Evolutionary conservation across 2,888 invertebrate species (phyloP).

Genomic region (Crematogaster levior): DNA sequence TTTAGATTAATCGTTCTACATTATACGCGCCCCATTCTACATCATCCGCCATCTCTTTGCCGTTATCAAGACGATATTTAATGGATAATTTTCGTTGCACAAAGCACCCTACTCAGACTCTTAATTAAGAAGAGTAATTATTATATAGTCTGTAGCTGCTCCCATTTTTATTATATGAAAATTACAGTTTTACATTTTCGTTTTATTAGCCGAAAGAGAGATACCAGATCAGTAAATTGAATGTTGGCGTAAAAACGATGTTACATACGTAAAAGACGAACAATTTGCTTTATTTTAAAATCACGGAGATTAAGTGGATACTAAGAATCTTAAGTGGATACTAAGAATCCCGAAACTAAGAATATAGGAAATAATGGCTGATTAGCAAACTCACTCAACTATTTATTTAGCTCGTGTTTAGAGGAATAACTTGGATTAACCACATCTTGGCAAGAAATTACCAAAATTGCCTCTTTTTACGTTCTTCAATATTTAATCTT

Average conservation of each 20-base stretch:
- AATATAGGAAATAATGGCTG: constrained; percentile 52
- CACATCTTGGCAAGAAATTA: constrained; percentile 54
- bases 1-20: constrained; percentile 43
- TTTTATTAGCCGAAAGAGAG: background rate
- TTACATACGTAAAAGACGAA: background rate
- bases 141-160: background rate
- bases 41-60: constrained; percentile 22
- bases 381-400: constrained; percentile 50
- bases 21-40: constrained; percentile 30
- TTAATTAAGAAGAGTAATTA: constrained; percentile 27
- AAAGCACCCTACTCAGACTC: constrained; percentile 25
- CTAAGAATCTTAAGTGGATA: too few species aligned
- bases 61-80: constrained; percentile 38
- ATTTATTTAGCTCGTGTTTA: constrained; percentile 67
- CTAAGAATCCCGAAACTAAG: constrained; percentile 57
- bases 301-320: constrained; percentile 30
- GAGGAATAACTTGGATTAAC: constrained; percentile 59
- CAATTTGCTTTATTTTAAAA: background rate
- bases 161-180: background rate
- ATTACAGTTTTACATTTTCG: background rate
- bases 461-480: background rate
- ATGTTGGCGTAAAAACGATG: background rate
- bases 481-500: background rate
- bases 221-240: background rate
- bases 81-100: constrained; percentile 36